Base-by-base conservation (phyloP, 2,888 invertebrate species). In the Yponomeuta malinellus region DNA sequence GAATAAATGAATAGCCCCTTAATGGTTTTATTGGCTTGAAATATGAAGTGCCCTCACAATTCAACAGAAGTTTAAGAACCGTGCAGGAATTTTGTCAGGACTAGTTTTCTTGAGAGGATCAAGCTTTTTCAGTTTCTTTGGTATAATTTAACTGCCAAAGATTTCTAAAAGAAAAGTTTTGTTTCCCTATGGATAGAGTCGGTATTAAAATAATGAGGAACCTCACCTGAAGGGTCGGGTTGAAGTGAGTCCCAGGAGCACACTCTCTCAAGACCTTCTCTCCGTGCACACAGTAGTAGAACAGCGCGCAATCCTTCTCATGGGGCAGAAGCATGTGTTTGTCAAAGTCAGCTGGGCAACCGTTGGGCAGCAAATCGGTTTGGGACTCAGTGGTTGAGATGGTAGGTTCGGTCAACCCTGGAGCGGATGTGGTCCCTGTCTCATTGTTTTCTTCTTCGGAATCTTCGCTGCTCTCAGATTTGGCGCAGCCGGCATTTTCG, bases 271-370 rank as follows among this genome's bases (percentile, higher is more conserved):
- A 71, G 0, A 72, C 72, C 31, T 71, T 68, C 9, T 72, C 31
- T 10, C 76, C 76, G 3, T 65, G 64, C 8, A 72, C 72, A 73
- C 85, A 86, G 69, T 80, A 77, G 72, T 85, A 83, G 76, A 79
- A 84, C 70, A 78, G 78, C 31, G 70, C 68, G 70, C 83, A 84
- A 23, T 78, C 73, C 0, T 72, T 73, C 15, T 79, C 77, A 66
- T 83, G 81, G 0, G 83, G 81, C n/a, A 83, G 70, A 0, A 82
- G 75, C 6, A 74, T 70, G 63, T 81, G 76, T 0, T 76, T 33
- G 33, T 33, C 33, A 33, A 33, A 33, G 33, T 71, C 48, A 52
- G 48, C 48, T 52, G 48, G 48, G 3, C 75, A 59, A 10, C 48
- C 48, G 48, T 52, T 52, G 48, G 48, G 48, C 48, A 48, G 59